These are phyloP conservation scores for Coelinius sp. DNA, from an alignment of 2,888 invertebrate genomes.

Conservation along the genomic window DNA sequence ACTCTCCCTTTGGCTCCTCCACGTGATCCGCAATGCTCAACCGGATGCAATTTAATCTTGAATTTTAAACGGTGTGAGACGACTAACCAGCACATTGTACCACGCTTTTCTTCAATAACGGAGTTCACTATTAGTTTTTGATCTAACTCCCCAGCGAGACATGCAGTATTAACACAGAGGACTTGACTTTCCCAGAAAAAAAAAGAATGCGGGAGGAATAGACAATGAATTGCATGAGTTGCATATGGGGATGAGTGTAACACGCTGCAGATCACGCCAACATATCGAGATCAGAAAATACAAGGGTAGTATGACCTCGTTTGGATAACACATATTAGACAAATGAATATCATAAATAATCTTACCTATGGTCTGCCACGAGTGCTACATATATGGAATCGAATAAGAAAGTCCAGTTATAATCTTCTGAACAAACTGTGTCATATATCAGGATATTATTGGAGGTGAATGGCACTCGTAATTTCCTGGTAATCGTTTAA, in stretches of 20 bases:
- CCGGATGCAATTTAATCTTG: constrained; percentile 31
- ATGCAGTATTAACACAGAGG: not conserved
- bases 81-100: constrained; percentile 25
- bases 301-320: constrained; percentile 1
- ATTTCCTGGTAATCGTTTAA: constrained; percentile 63
- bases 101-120: constrained; percentile 32
- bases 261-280: constrained; percentile 1
- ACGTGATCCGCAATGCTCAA: constrained; percentile 26
- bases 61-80: constrained; percentile 29
- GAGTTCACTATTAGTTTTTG: constrained; percentile 13
- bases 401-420: constrained; percentile 14
- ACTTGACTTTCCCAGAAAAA: constrained; percentile 33
- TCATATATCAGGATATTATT: constrained; percentile 11
- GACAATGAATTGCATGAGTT: no score
- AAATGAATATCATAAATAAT: constrained; percentile 12
- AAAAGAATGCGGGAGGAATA: not conserved
- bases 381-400: not conserved
- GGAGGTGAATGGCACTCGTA: constrained; percentile 52
- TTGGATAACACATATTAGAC: constrained; percentile 12
- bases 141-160: constrained; percentile 20
- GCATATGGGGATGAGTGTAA: not conserved
- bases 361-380: not conserved
- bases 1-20: constrained; percentile 17
- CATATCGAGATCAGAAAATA: constrained; percentile 13
- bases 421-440: constrained; percentile 9